Base-by-base conservation (phyloP, 2,797 vertebrate genomes). In the Coreius guichenoti region DNA sequence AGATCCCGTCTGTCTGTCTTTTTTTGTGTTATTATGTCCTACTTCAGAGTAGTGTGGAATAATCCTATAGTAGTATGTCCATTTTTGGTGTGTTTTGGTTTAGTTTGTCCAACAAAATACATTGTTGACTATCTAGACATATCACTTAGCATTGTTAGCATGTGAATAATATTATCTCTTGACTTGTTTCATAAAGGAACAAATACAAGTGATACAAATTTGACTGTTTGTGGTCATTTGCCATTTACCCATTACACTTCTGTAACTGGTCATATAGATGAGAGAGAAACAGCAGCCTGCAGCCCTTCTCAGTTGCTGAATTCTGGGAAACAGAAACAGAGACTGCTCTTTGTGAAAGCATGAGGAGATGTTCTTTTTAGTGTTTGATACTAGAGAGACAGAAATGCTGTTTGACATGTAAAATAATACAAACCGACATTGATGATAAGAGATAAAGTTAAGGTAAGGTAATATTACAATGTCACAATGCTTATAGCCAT, bases 141-240 rank as follows among this genome's bases (percentile, higher is more conserved):
- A 21, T 82, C 12, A 33, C 69, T 61, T 73, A 36, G 29, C 56
- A 65, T n/a, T 17, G 23, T 65, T 75, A 75, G 14, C 45, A 36
- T 82, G 70, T n/a, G 43, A 75, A 17, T 65, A 19, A 51, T 65
- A 36, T 73, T 74, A 49, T 63, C 21, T 63, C n/a, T n/a, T 39
- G 23, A 39, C 11, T 36, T 76, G 16, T 67, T 67, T 67, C 14
- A 0, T 65, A 65, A 82, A 74, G 70, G 29, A 82, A 49, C 19
- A 82, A 73, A 82, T 47, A 63, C 69, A 33, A 77, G 26, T 74
- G 19, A 21, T 74, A 31, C 21, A 39, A 23, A 12, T 83, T 49
- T 83, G 70, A 76, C 45, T 67, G 61, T 83, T 67, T 76, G 58
- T 67, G 72, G 72, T 74, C 58, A 83, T 31, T 45, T 83, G 81